Evolutionary conservation across 2,113 vertebrate species (phyloP).

Genomic region (Atlantisia rogersi): DNA sequence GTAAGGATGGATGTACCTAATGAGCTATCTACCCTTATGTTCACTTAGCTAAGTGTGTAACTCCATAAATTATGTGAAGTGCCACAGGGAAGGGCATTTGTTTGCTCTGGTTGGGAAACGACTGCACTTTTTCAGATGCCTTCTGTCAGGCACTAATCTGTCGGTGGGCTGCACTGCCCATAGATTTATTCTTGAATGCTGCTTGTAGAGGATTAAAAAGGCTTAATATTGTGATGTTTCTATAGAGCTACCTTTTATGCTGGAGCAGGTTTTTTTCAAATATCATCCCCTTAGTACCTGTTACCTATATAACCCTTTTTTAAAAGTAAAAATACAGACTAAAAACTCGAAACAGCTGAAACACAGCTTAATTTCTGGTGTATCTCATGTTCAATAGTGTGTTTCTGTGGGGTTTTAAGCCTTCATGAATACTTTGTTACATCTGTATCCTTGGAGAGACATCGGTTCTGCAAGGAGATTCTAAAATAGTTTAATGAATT

Average conservation of each 20-base stretch:
- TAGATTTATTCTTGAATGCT: neutral
- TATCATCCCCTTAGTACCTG: neutral
- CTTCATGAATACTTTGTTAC: neutral
- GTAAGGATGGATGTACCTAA: neutral
- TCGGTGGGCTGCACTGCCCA: neutral
- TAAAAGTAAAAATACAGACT: neutral
- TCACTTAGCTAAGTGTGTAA: neutral
- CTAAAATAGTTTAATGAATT: neutral
- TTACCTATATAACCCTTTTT: neutral
- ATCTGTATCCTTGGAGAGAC: neutral
- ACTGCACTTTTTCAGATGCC: neutral
- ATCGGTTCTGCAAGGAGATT: neutral
- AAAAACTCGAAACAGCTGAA: neutral
- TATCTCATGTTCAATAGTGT: neutral
- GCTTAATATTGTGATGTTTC: neutral
- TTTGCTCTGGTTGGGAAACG: neutral
- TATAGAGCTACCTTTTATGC: neutral
- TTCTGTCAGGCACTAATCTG: fast-evolving
- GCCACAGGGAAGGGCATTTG: neutral
- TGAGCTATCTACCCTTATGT: neutral
- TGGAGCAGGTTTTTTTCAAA: neutral
- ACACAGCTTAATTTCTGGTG: neutral
- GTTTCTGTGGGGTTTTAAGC: neutral
- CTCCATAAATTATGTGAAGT: neutral
- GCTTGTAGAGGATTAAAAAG: neutral